Conservation (phyloP, 2,797 vertebrate genomes). For the Chiroxiphia lanceolata region DNA sequence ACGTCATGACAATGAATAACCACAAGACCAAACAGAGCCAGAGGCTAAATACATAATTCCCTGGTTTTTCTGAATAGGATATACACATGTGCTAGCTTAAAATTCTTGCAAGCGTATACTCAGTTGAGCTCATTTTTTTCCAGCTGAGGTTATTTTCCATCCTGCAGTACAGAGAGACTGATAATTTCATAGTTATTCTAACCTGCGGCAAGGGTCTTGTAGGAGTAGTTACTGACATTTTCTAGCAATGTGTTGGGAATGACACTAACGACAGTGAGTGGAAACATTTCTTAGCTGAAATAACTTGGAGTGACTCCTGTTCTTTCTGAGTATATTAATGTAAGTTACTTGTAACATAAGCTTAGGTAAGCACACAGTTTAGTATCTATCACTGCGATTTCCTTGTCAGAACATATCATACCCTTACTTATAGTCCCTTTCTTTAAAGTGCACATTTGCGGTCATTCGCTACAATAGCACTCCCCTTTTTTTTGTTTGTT, state of each 20-base stretch:
- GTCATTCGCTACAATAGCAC: neutral
- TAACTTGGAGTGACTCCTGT: slow-evolving; percentile 6
- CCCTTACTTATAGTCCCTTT: neutral
- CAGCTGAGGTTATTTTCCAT: neutral
- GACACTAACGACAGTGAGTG: neutral
- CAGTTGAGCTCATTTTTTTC: neutral
- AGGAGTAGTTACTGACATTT: neutral
- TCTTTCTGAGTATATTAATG: neutral
- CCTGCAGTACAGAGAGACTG: neutral
- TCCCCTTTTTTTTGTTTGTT: neutral
- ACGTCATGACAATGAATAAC: neutral
- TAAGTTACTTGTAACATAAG: neutral
- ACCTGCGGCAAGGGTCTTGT: slow-evolving; percentile 22
- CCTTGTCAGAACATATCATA: neutral
- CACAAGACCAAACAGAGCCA: neutral
- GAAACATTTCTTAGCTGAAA: slow-evolving; percentile 10
- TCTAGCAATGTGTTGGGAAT: neutral
- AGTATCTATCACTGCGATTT: neutral
- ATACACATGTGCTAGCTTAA: neutral
- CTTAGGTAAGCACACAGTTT: neutral
- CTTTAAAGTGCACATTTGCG: neutral
- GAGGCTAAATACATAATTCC: neutral
- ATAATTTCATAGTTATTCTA: slow-evolving; percentile 27
- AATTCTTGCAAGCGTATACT: neutral
- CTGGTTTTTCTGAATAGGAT: neutral